Conservation (phyloP, 2,888 invertebrate genomes). For the Pseudococcus longispinus region DNA sequence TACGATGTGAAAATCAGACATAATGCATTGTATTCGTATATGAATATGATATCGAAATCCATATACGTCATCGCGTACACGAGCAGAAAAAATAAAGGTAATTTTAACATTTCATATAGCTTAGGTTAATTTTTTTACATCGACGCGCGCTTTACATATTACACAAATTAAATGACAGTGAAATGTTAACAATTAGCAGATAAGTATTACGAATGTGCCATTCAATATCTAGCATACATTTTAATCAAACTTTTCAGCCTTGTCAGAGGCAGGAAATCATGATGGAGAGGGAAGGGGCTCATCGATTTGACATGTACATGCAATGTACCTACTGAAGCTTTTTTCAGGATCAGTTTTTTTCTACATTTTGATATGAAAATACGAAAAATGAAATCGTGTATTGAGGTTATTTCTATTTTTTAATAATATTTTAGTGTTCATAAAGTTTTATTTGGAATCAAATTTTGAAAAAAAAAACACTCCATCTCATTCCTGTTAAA, state of each 20-base stretch:
- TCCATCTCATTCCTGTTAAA: too few relatives aligned
- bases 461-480: too few relatives aligned
- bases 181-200: conserved; percentile 29
- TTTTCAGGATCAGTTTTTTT: background rate
- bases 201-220: conserved; percentile 18
- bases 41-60: background rate
- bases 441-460: too few relatives aligned
- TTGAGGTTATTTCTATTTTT: too few relatives aligned
- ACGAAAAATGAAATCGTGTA: too few relatives aligned
- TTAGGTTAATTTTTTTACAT: conserved; percentile 35
- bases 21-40: background rate
- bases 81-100: conserved; percentile 8
- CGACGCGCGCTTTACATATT: conserved; percentile 21
- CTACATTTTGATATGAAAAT: too few relatives aligned
- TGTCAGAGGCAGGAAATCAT: background rate
- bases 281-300: background rate
- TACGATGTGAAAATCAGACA: background rate
- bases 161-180: conserved; percentile 32
- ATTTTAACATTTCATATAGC: conserved; percentile 18
- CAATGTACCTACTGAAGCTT: background rate
- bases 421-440: too few relatives aligned
- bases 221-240: background rate
- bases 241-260: conserved; percentile 33
- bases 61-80: conserved; percentile 8
- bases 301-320: background rate